Evolutionary conservation across 2,888 invertebrate genomes (phyloP).

Genomic region (Willowsia nigromaculata): DNA sequence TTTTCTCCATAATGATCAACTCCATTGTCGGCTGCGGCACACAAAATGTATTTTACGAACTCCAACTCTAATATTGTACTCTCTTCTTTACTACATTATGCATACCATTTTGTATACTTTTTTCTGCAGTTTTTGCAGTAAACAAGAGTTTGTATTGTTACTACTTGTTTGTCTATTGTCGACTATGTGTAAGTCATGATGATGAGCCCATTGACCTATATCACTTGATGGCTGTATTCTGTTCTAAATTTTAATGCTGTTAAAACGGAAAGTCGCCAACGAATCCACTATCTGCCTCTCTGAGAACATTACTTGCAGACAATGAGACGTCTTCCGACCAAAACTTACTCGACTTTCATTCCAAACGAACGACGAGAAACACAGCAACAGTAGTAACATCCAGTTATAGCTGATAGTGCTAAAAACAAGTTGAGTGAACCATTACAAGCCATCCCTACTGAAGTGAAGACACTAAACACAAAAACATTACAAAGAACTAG

Average conservation of each 20-base stretch:
- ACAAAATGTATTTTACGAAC: not conserved
- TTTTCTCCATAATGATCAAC: too few species aligned
- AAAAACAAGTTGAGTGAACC: not conserved
- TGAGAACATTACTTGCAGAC: not conserved
- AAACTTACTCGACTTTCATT: not conserved
- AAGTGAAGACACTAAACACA: not conserved
- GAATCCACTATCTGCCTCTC: not conserved
- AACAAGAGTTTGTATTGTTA: conserved; percentile 1
- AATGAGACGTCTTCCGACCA: not conserved
- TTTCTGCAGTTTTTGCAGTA: not conserved
- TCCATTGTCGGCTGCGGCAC: not conserved
- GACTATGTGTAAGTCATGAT: conserved; percentile 15
- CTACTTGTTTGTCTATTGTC: not conserved
- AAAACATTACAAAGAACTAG: not conserved
- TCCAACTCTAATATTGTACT: not conserved
- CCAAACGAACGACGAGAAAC: not conserved
- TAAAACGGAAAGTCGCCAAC: not conserved
- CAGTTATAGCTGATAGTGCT: not conserved
- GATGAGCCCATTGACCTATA: conserved; percentile 54
- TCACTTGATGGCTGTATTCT: not conserved
- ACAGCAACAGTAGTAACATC: not conserved
- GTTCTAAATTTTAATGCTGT: not conserved
- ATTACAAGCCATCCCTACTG: not conserved
- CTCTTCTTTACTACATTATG: not conserved
- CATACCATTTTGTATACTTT: not conserved